A percentile compares a stretch with the other conserved stretches of the same genome.
Evolutionary conservation across 92 coral and sea anemone genomes (phyloP).

Genomic region (Ricordea florida): DNA sequence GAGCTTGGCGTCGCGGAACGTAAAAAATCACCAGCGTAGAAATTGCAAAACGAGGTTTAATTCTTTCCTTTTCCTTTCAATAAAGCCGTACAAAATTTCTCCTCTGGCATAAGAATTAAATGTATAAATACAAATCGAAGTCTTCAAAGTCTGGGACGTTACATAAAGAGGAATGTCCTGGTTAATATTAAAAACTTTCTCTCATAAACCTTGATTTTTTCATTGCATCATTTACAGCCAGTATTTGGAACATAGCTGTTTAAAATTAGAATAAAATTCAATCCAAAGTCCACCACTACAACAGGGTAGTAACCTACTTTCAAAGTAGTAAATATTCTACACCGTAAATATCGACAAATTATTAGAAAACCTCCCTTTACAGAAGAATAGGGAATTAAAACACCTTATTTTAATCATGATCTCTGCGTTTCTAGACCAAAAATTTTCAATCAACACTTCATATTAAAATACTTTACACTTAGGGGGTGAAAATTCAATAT

Average conservation of each 20-base stretch:
- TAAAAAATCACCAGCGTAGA: constrained; percentile 36
- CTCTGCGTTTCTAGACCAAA: constrained; percentile 69
- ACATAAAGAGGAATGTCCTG: constrained; percentile 69
- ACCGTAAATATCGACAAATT: constrained; percentile 64
- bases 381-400: constrained; percentile 73
- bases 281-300: constrained; percentile 89
- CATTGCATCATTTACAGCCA: constrained; percentile 82
- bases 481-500: constrained; percentile 93
- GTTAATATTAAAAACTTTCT: constrained; percentile 77
- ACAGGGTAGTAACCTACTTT: constrained; percentile 82
- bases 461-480: constrained; percentile 98
- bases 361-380: constrained; percentile 74
- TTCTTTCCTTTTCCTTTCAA: constrained; percentile 74
- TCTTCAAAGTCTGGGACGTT: constrained; percentile 75
- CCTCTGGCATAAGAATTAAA: constrained; percentile 76
- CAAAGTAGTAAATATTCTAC: constrained; percentile 89
- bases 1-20: background rate
- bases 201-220: constrained; percentile 72
- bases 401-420: constrained; percentile 78
- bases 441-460: constrained; percentile 92
- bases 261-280: constrained; percentile 80
- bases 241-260: constrained; percentile 75
- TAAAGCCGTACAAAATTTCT: constrained; percentile 90
- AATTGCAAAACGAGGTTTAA: constrained; percentile 83
- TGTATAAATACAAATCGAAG: constrained; percentile 83